Base-by-base conservation (phyloP, 2,888 invertebrate genomes). In the Mythimna lalbum region DNA sequence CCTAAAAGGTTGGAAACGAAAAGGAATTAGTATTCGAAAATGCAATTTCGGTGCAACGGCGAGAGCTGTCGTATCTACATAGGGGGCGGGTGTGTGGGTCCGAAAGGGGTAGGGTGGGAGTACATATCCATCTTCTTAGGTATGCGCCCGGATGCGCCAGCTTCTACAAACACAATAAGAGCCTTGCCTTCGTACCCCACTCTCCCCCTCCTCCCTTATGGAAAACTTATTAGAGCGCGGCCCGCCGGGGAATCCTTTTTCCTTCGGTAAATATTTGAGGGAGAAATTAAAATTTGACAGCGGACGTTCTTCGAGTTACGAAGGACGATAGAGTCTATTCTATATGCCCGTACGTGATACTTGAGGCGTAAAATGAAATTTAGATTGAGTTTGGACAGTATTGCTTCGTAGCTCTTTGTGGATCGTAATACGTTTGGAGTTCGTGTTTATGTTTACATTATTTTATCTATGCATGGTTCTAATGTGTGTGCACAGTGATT, bases 271-370 rank as follows among this genome's bases (percentile, higher is more conserved):
- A 96, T 96, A 95, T 96, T 96, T 96, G 96, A 96, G 93, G 92
- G 93, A 95, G 96, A 95, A 96, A 96, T 95, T 96, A 96, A 96
- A 96, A 96, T 95, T 96, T 95, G 95, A 96, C 95, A 95, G 95
- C 95, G 94, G 92, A 92, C 94, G 94, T 90, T 93, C 90, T 89
- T 80, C 85, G 90, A 91, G 91, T 89, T 89, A 90, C 91, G 92
- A 89, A 92, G 93, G 92, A 92, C 92, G 91, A 85, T 88, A 85
- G 84, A 91, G 91, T 90, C 92, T 91, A 92, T 93, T 93, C 93
- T 95, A 88, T 94, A 93, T 94, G 93, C 93, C 81, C 93, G 92
- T 91, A 93, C 93, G 95, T 95, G 95, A 94, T 94, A 93, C 91
- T 93, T 93, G 93, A 92, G 93, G 94, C 95, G 95, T 95, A 93